Percentiles rank a stretch among this genome's conserved stretches.
Evolutionary conservation across 2,797 vertebrate genomes (phyloP).

Genomic region (Hoplostethus mediterraneus): DNA sequence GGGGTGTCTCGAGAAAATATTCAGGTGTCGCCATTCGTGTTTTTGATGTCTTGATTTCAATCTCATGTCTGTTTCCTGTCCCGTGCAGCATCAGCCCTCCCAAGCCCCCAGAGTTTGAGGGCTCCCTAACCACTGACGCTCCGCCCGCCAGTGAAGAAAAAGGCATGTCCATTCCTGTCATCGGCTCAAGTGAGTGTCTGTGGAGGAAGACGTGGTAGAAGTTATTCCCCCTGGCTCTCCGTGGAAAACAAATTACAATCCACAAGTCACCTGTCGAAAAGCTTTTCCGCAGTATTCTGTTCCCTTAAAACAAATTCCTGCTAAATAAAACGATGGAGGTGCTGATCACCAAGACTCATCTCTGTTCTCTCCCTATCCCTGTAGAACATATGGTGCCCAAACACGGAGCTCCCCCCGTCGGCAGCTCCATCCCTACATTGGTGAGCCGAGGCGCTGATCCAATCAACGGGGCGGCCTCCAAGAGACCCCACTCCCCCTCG

Average conservation of each 20-base stretch:
- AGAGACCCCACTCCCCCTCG: slow-evolving; percentile 87
- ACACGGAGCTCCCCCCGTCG: slow-evolving; percentile 63
- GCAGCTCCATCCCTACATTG: slow-evolving; percentile 85
- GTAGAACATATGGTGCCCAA: slow-evolving; percentile 72
- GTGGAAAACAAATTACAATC: too few species aligned
- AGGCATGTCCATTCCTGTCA: slow-evolving; percentile 85
- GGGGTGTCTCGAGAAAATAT: neutral
- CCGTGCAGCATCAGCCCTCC: slow-evolving; percentile 77
- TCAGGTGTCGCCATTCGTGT: neutral
- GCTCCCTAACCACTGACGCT: slow-evolving; percentile 48
- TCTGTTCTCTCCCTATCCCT: neutral
- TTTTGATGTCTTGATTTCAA: neutral
- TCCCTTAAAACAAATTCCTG: too few species aligned
- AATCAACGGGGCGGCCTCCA: slow-evolving; percentile 84
- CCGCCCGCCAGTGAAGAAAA: slow-evolving; percentile 68
- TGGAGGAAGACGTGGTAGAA: too few species aligned
- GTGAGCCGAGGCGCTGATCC: slow-evolving; percentile 80
- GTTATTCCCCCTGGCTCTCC: too few species aligned
- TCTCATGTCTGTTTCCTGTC: neutral
- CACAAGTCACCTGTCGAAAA: too few species aligned
- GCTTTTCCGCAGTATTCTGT: too few species aligned
- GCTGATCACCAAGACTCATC: neutral
- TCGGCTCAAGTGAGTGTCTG: slow-evolving; percentile 86
- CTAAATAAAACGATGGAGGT: neutral
- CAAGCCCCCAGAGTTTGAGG: slow-evolving; percentile 76